Conservation (phyloP, 2,113 vertebrate genomes). For the Leptodactylus fuscus region DNA sequence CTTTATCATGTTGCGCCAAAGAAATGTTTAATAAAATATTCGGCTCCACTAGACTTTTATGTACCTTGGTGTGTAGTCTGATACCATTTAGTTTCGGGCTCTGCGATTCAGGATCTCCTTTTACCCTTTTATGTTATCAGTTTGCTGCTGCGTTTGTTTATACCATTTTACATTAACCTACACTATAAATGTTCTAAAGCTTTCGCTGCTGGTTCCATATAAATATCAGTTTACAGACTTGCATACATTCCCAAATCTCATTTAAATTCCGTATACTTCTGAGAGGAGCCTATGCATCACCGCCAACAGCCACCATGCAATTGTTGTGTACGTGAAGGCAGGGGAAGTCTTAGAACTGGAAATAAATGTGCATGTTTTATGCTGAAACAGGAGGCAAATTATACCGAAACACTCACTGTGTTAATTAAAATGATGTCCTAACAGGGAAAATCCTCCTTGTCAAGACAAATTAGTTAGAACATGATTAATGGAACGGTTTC, state of each 20-base stretch:
- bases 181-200: slow-evolving; percentile 5
- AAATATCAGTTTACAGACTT: slow-evolving; percentile 2
- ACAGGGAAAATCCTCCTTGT: slow-evolving; percentile 39
- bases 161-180: slow-evolving; percentile 8
- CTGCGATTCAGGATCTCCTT: not conserved
- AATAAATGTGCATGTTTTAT: slow-evolving; percentile 26
- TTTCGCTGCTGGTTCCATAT: not conserved
- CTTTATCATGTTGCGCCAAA: not conserved
- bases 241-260: slow-evolving; percentile 7
- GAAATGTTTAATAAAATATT: not conserved
- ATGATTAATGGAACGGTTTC: slow-evolving; percentile 59
- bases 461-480: slow-evolving; percentile 60
- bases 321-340: not conserved
- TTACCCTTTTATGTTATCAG: slow-evolving; percentile 26
- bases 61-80: not conserved
- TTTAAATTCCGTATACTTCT: not conserved
- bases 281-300: not conserved
- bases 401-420: slow-evolving; percentile 35
- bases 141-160: not conserved
- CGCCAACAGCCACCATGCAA: slow-evolving; percentile 3
- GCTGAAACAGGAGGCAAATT: slow-evolving; percentile 36
- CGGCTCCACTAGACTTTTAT: not conserved
- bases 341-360: not conserved
- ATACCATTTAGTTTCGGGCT: not conserved
- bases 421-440: slow-evolving; percentile 55